Evolutionary conservation across 2,113 vertebrate species (phyloP).

Genomic region (Epinephelus lanceolatus): DNA sequence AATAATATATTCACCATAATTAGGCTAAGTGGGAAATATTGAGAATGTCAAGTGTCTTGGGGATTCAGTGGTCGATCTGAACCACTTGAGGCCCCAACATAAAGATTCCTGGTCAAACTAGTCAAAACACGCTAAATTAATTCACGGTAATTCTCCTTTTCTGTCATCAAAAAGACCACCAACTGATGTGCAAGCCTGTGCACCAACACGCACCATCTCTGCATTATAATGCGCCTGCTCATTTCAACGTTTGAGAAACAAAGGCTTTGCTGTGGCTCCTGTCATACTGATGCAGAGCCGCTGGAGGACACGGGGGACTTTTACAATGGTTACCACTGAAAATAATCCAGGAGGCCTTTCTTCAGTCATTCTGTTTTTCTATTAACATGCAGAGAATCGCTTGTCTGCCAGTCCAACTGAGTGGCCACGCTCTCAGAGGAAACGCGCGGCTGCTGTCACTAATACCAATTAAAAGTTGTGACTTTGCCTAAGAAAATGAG

Average conservation of each 20-base stretch:
- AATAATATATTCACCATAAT: constrained; percentile 28
- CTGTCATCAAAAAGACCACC: constrained; percentile 30
- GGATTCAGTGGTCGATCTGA: neutral
- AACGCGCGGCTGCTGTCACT: constrained; percentile 51
- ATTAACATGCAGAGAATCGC: constrained; percentile 68
- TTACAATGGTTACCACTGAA: constrained; percentile 22
- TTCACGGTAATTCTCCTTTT: constrained; percentile 3
- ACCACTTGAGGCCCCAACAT: constrained; percentile 8
- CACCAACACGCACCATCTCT: neutral
- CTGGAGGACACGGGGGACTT: constrained; percentile 37
- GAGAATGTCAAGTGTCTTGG: constrained; percentile 10
- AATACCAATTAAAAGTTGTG: constrained; percentile 75
- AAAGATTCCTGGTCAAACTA: neutral
- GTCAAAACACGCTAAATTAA: constrained; percentile 13
- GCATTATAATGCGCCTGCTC: constrained; percentile 31
- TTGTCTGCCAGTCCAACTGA: constrained; percentile 52
- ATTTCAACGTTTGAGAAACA: constrained; percentile 25
- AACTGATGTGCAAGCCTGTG: constrained; percentile 18
- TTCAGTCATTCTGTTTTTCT: constrained; percentile 1
- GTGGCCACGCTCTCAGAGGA: constrained; percentile 53
- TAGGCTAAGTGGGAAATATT: neutral
- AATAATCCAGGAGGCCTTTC: constrained; percentile 39
- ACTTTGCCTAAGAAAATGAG: constrained; percentile 70
- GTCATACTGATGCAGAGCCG: constrained; percentile 43
- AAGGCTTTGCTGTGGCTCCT: constrained; percentile 20